These are phyloP conservation scores for Psittacula cyanocephala DNA, from an alignment of 2,113 vertebrate species.

Conservation along the genomic window DNA sequence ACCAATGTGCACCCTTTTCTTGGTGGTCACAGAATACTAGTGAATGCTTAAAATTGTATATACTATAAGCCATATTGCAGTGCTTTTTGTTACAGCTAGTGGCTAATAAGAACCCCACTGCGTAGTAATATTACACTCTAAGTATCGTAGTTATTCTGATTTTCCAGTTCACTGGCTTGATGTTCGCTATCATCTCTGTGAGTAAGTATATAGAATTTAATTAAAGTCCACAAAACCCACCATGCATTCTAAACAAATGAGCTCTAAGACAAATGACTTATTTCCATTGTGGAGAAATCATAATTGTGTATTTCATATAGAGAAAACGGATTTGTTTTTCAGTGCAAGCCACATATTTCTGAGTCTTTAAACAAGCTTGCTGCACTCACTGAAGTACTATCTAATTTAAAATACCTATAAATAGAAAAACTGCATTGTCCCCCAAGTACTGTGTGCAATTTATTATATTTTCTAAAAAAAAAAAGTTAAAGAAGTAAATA, in stretches of 20 bases:
- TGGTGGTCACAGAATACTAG: not conserved
- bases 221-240: not conserved
- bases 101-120: constrained; percentile 38
- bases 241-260: constrained; percentile 9
- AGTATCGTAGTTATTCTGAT: constrained; percentile 46
- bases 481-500: not conserved
- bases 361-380: not conserved
- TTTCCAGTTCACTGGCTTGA: constrained; percentile 63
- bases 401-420: not conserved
- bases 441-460: not conserved
- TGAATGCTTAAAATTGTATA: not conserved
- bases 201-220: constrained; percentile 12
- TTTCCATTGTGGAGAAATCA: not conserved
- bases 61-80: not conserved
- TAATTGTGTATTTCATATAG: not conserved
- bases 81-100: constrained; percentile 23
- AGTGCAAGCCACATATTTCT: not conserved
- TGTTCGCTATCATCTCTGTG: not conserved
- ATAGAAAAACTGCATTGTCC: not conserved
- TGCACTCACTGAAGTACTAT: not conserved
- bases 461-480: not conserved
- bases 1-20: not conserved
- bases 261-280: constrained; percentile 7
- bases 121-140: constrained; percentile 8
- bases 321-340: not conserved